Conservation (phyloP, 92 coral and sea anemone species). For the Pocillopora grandis region DNA sequence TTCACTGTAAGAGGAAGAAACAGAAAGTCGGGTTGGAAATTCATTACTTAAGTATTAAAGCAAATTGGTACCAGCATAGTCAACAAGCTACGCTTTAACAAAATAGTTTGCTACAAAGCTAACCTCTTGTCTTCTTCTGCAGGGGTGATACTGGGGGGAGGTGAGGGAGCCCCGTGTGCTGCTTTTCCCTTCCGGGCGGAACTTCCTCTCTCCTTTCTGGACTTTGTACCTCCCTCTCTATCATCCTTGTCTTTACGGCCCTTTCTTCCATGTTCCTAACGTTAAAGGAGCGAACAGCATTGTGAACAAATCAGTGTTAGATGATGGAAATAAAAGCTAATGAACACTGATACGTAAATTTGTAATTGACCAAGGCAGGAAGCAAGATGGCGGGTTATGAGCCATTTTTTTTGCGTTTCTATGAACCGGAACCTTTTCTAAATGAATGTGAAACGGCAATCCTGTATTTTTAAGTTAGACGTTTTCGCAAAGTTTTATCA, state of each 20-base stretch:
- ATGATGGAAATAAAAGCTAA: too few species aligned
- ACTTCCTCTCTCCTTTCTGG: conserved; percentile 87
- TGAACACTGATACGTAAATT: too few species aligned
- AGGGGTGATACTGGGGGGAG: conserved; percentile 89
- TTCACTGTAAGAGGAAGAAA: conserved; percentile 33
- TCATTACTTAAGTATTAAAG: not conserved
- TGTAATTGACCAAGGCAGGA: too few species aligned
- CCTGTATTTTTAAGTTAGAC: too few species aligned
- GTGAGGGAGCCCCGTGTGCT: conserved; percentile 80
- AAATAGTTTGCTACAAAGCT: not conserved
- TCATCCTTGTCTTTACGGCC: conserved; percentile 93
- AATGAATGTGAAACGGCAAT: too few species aligned
- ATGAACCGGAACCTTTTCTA: too few species aligned
- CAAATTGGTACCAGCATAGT: not conserved
- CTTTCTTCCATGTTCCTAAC: conserved; percentile 88
- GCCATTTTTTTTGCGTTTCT: too few species aligned
- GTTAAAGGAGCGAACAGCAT: not conserved
- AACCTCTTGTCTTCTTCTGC: conserved; percentile 80
- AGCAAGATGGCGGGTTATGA: too few species aligned
- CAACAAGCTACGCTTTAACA: not conserved
- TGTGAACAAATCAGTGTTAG: not conserved
- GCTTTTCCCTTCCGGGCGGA: conserved; percentile 79
- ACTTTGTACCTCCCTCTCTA: conserved; percentile 86
- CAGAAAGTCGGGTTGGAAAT: not conserved
- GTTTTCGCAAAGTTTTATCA: too few species aligned